These are phyloP conservation scores for Spicauda simplicius DNA, from an alignment of 2,888 invertebrate genomes.

Conservation along the genomic window DNA sequence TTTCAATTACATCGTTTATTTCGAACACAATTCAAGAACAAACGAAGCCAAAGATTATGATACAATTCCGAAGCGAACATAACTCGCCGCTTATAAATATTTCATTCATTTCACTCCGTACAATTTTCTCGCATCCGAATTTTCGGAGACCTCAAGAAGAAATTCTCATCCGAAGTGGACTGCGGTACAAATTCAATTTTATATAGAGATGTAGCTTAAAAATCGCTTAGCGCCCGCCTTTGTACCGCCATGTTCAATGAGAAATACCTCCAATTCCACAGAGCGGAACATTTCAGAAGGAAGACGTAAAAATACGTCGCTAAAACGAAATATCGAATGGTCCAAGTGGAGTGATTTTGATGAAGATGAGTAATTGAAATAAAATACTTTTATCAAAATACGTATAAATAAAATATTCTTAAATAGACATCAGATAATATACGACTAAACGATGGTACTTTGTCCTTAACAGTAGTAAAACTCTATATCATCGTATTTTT, in stretches of 20 bases:
- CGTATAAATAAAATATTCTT: too few species aligned
- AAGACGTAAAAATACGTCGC: conserved; percentile 62
- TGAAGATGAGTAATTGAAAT: neutral
- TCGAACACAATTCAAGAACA: conserved; percentile 3
- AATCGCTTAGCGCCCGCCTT: conserved; percentile 44
- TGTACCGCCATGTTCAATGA: conserved; percentile 56
- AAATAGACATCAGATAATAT: neutral
- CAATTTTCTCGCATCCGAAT: conserved; percentile 25
- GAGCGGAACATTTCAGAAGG: conserved; percentile 53
- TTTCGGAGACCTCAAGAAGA: conserved; percentile 27
- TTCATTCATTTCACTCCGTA: conserved; percentile 20
- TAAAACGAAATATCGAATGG: conserved; percentile 40
- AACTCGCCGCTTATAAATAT: conserved; percentile 29
- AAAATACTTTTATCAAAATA: neutral
- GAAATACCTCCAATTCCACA: conserved; percentile 62
- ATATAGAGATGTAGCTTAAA: conserved; percentile 41
- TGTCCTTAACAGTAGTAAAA: too few species aligned
- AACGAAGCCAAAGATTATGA: conserved; percentile 21
- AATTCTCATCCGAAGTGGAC: conserved; percentile 35
- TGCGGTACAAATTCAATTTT: conserved; percentile 35
- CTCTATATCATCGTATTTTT: too few species aligned
- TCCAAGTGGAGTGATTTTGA: conserved; percentile 36
- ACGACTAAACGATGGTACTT: neutral
- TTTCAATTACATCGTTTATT: conserved; percentile 4
- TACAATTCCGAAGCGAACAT: conserved; percentile 23